Conservation (phyloP, 2,888 invertebrate genomes). For the Timema podura region DNA sequence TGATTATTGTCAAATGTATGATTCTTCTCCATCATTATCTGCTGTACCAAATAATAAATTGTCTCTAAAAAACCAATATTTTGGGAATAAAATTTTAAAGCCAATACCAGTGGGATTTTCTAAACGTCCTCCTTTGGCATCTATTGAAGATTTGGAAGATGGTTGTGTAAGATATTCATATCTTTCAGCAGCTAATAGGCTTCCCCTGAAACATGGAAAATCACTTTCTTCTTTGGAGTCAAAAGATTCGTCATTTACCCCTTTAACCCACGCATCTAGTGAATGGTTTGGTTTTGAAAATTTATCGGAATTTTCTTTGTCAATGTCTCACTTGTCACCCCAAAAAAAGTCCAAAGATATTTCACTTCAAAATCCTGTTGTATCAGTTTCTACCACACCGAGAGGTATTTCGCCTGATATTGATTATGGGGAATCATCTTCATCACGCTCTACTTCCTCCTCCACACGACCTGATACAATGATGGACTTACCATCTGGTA, state of each 20-base stretch:
- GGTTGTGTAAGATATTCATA: neutral
- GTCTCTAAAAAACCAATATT: neutral
- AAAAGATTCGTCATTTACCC: neutral
- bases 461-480: neutral
- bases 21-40: neutral
- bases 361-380: conserved; percentile 11
- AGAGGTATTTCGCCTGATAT: neutral
- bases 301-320: too few relatives aligned
- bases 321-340: neutral
- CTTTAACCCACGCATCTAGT: too few relatives aligned
- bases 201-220: conserved; percentile 10
- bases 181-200: neutral
- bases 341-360: neutral
- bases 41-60: neutral
- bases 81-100: conserved; percentile 21
- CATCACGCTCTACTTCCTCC: neutral
- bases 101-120: neutral
- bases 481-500: too few relatives aligned
- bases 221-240: conserved; percentile 3
- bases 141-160: conserved; percentile 18
- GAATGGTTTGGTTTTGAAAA: too few relatives aligned
- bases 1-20: conserved; percentile 6
- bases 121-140: conserved; percentile 14
- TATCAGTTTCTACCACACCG: conserved; percentile 9
- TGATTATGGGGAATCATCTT: neutral